Conservation (phyloP, 2,797 vertebrate genomes). For the Eulemur rubriventer region DNA sequence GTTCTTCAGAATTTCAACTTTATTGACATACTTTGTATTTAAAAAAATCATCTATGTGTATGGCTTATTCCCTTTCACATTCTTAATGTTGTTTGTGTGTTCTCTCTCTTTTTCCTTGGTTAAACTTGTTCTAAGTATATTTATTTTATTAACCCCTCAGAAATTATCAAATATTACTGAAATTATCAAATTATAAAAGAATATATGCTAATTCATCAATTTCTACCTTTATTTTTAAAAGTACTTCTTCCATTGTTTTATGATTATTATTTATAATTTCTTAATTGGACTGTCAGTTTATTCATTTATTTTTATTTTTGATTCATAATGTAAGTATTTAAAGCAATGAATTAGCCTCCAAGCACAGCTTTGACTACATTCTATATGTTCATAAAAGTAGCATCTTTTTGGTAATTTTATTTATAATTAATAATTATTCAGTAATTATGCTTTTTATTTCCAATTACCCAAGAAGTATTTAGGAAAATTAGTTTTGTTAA, state of each 20-base stretch:
- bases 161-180: constrained; percentile 34
- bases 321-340: background rate
- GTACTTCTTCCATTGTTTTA: background rate
- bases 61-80: background rate
- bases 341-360: background rate
- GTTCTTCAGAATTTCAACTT: constrained; percentile 7
- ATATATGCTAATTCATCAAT: background rate
- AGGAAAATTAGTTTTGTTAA: background rate
- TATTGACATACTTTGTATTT: background rate
- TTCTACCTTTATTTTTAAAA: background rate
- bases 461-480: background rate
- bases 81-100: constrained; percentile 23
- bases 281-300: background rate
- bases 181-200: constrained; percentile 51
- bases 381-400: background rate
- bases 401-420: constrained; percentile 27
- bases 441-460: constrained; percentile 19
- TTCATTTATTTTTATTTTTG: constrained; percentile 51
- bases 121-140: constrained; percentile 7
- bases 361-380: constrained; percentile 17
- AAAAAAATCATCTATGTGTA: background rate
- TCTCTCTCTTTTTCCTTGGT: constrained; percentile 19
- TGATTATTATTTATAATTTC: constrained; percentile 22
- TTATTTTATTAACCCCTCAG: constrained; percentile 33
- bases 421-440: constrained; percentile 31